phyloP scores from a whole-genome alignment of 2,797 vertebrate species.

The Morelia viridis region DNA sequence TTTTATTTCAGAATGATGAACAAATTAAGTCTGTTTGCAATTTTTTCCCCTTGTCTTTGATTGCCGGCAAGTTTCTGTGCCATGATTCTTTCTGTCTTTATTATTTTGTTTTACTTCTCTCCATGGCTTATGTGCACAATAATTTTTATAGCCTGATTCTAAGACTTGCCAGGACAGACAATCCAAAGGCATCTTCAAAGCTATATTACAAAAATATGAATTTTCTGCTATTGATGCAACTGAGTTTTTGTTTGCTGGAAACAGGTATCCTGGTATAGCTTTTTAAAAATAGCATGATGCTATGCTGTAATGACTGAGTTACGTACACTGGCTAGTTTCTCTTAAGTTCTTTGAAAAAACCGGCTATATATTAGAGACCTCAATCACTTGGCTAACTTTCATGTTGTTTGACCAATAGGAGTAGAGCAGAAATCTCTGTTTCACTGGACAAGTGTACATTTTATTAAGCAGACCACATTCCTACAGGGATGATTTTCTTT shows the following conservation, averaged over 20 bases:
- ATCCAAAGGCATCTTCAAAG: too few relatives aligned
- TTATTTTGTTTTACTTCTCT: neutral
- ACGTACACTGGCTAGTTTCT: neutral
- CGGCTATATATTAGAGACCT: neutral
- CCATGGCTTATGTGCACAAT: neutral
- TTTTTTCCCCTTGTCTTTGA: neutral
- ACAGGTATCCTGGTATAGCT: neutral
- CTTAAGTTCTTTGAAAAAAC: neutral
- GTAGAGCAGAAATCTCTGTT: neutral
- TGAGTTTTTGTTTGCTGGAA: neutral
- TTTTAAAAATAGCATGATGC: neutral
- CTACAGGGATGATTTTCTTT: neutral
- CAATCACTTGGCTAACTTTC: neutral
- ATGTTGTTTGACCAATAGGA: neutral
- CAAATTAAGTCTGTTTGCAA: constrained; percentile 14
- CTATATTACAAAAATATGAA: neutral
- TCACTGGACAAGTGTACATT: too few relatives aligned
- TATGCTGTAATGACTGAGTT: neutral
- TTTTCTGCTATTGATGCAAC: neutral
- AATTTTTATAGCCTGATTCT: neutral
- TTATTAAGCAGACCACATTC: neutral
- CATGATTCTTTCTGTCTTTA: neutral
- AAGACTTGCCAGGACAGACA: neutral
- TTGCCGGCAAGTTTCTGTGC: neutral
- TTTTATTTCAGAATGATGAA: constrained; percentile 34